Evolutionary conservation across 2,797 vertebrate genomes (phyloP).

Genomic region (Falco rusticolus): DNA sequence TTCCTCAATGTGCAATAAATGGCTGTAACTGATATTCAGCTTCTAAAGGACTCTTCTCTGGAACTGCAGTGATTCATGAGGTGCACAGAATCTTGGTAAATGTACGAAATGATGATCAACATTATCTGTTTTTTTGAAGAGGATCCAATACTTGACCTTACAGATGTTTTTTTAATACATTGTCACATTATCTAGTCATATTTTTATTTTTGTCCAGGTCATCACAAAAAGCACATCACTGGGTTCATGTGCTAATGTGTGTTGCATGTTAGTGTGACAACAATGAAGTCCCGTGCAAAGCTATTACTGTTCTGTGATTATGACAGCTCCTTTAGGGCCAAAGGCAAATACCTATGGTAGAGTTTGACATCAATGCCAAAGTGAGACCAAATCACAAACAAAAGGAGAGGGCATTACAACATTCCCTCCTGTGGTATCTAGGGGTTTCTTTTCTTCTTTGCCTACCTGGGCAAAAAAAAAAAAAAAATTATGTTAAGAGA

Average conservation of each 20-base stretch:
- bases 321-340: background rate
- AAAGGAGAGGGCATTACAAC: background rate
- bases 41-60: background rate
- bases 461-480: background rate
- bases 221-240: background rate
- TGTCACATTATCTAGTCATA: background rate
- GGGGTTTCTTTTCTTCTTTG: background rate
- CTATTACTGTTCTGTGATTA: background rate
- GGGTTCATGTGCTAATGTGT: background rate
- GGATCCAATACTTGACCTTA: background rate
- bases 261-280: background rate
- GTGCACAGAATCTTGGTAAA: background rate
- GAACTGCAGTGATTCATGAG: background rate
- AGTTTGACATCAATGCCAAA: background rate
- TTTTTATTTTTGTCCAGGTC: background rate
- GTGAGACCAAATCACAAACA: background rate
- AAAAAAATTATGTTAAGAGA: background rate
- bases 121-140: background rate
- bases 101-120: background rate
- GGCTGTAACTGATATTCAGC: background rate
- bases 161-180: background rate
- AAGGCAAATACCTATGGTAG: background rate
- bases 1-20: background rate
- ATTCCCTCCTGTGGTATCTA: background rate
- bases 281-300: background rate